Conservation (phyloP, 2,797 vertebrate genomes). For the Pipistrellus pipistrellus region DNA sequence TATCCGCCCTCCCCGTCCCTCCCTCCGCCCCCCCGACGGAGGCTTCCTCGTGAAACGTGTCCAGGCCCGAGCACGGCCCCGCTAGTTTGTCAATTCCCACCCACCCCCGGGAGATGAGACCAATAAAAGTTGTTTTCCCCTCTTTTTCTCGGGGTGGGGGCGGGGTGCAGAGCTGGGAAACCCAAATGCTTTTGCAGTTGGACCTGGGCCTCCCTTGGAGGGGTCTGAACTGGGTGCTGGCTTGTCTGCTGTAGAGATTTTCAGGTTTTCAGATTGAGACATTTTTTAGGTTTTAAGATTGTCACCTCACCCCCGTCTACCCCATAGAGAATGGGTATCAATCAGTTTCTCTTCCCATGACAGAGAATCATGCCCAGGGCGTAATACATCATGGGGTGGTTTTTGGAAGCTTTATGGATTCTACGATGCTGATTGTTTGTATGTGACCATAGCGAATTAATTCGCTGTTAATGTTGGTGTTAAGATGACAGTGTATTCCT, state of each 20-base stretch:
- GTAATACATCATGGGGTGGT: neutral
- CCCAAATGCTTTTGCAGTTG: slow-evolving; percentile 4
- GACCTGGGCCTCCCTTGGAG: slow-evolving; percentile 25
- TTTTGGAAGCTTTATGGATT: slow-evolving; percentile 27
- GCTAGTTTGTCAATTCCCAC: slow-evolving; percentile 61
- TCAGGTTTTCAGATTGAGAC: neutral
- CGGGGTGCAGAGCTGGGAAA: slow-evolving; percentile 60
- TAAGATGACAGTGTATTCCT: slow-evolving; percentile 15
- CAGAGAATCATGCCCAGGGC: neutral
- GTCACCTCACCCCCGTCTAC: slow-evolving; percentile 43
- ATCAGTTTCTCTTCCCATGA: slow-evolving; percentile 14
- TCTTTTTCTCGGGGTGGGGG: slow-evolving; percentile 70
- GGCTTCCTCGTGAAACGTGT: slow-evolving; percentile 58
- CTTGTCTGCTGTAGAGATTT: neutral
- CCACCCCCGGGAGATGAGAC: slow-evolving; percentile 60
- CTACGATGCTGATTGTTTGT: slow-evolving; percentile 10
- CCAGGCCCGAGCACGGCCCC: slow-evolving; percentile 65
- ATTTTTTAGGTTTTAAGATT: neutral
- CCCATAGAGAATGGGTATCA: slow-evolving; percentile 9
- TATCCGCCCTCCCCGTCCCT: slow-evolving; percentile 20
- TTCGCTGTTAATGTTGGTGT: slow-evolving; percentile 62
- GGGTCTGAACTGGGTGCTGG: neutral
- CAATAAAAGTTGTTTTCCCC: slow-evolving; percentile 85
- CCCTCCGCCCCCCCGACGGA: neutral
- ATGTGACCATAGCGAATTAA: neutral